Conservation (phyloP, 2,888 invertebrate genomes). For the Rhopalosiphum nymphaeae region DNA sequence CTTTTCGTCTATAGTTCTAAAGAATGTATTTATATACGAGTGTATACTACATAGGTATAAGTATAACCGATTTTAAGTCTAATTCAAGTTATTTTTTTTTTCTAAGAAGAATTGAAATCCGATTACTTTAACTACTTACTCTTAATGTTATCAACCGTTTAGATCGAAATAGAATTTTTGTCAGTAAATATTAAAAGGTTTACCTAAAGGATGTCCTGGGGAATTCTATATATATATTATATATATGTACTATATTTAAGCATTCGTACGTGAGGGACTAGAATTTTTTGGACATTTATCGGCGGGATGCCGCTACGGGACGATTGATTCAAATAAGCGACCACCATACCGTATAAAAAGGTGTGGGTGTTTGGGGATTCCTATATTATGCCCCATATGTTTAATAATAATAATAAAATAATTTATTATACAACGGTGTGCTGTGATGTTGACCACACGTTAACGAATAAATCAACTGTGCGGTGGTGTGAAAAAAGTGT, state of each 20-base stretch:
- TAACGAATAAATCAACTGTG: slow-evolving; percentile 48
- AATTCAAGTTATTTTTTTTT: neutral
- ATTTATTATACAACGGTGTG: neutral
- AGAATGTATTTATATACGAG: neutral
- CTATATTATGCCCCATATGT: neutral
- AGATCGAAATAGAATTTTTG: neutral
- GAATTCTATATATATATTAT: too few relatives aligned
- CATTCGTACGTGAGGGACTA: neutral
- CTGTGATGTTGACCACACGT: slow-evolving; percentile 12
- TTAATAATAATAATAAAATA: neutral
- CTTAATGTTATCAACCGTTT: neutral
- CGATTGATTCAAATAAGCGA: slow-evolving; percentile 13
- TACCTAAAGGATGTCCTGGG: neutral
- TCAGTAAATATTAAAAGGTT: neutral
- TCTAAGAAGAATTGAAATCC: neutral
- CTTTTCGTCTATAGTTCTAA: neutral
- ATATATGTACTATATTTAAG: neutral
- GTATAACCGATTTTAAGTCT: neutral
- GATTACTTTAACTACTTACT: neutral
- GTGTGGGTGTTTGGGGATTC: neutral
- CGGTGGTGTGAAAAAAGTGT: slow-evolving; percentile 27
- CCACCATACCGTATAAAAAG: neutral
- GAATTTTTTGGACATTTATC: neutral
- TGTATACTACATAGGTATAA: neutral
- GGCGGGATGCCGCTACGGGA: neutral